Conservation (phyloP, 2,113 vertebrate species). For the Ardeotis arabs region DNA sequence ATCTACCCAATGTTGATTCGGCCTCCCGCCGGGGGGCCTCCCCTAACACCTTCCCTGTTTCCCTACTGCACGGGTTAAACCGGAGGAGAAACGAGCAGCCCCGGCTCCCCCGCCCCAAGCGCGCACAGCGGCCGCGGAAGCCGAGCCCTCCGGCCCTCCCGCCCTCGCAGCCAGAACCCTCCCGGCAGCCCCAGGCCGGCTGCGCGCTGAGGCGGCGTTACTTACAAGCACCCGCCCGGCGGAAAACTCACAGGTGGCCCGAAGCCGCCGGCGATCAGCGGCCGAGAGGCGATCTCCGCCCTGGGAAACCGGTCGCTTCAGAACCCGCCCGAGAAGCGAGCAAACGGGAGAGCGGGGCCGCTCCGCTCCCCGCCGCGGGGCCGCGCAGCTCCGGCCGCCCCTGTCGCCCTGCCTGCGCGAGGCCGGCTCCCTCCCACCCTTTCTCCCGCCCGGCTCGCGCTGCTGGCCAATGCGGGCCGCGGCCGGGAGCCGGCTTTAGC, state of each 20-base stretch:
- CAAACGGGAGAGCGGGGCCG: fast-evolving
- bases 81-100: neutral
- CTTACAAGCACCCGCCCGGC: neutral
- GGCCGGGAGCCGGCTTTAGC: constrained; percentile 33
- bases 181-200: neutral
- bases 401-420: neutral
- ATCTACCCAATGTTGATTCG: too few relatives aligned
- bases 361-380: neutral
- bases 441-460: constrained; percentile 15
- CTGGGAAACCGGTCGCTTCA: neutral
- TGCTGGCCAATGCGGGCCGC: constrained; percentile 58
- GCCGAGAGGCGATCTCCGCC: neutral
- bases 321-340: too few relatives aligned
- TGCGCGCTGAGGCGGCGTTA: neutral
- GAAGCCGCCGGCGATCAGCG: neutral
- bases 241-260: neutral
- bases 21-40: neutral
- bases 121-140: neutral
- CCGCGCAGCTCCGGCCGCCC: neutral
- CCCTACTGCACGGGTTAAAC: neutral
- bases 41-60: neutral
- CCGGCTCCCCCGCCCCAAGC: neutral
- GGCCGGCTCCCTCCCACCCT: neutral
- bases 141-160: neutral
- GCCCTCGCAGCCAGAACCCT: neutral